Base-by-base conservation (phyloP, 1,140 invertebrate species). In the Meloidogyne chitwoodi region DNA sequence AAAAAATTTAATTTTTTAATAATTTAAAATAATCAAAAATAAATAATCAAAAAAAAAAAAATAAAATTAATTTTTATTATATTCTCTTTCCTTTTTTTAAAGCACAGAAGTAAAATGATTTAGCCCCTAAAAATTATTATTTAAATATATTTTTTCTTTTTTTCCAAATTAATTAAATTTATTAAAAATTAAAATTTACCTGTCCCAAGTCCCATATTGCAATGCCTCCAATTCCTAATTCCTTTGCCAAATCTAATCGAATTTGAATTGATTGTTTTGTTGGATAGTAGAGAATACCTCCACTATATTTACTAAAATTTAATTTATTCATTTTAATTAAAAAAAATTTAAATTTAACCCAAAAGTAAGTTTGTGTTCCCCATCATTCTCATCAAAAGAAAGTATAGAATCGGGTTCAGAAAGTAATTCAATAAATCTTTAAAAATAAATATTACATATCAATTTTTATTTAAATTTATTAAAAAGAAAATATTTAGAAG, bases 201-300 rank as follows among this genome's bases (percentile, higher is more conserved):
- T 97, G 94, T 5, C 94, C 94, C 19, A 96, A 88, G 88, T 97
- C 94, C 94, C 94, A 97, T 84, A 97, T 92, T 0, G 93, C 92
- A 66, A 97, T 89, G 14, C 76, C 76, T 6, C 94, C 94, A 72
- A 91, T 92, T 10, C 92, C 92, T 26, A 94, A 88, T 87, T 93
- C 90, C 80, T 90, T 87, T 0, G 93, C 93, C n/a, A 96, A 88
- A 72, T 94, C 90, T 16, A 96, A 88, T 80, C 94, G 90, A 83
- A 91, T 88, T 71, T 92, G 88, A 76, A 97, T 92, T 0, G 94
- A 96, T 81, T 92, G 91, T 10, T 95, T 89, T 0, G 93, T 93
- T 12, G 94, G 94, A 89, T 92, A 97, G 87, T 78, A 77, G 29
- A 38, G 41, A 16, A 78, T n/a, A 11, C 76, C 76, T 34, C 38